These are phyloP conservation scores for Sorex araneus DNA, from an alignment of 2,113 vertebrate species.

Conservation along the genomic window DNA sequence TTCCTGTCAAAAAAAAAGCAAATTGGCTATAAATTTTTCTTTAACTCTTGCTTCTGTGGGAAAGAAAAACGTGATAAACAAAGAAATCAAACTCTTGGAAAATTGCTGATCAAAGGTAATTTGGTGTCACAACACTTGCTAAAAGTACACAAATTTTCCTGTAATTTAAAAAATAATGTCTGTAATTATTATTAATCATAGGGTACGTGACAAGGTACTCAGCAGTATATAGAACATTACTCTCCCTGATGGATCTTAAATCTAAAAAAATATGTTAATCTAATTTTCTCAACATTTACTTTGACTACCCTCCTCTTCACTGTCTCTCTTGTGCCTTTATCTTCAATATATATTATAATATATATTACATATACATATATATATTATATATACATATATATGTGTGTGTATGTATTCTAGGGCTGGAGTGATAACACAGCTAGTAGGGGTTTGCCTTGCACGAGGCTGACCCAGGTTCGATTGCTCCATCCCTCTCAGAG, in stretches of 20 bases:
- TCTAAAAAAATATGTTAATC: conserved; percentile 19
- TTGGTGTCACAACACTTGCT: conserved; percentile 12
- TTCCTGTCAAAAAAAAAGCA: not conserved
- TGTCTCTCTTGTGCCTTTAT: not conserved
- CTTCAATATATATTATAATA: not conserved
- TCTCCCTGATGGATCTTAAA: not conserved
- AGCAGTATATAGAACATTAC: conserved; percentile 24
- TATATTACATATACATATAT: not conserved
- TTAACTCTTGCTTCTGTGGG: not conserved
- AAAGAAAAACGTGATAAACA: not conserved
- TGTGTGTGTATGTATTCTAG: no score
- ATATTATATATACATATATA: no score
- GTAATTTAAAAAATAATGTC: conserved; percentile 47
- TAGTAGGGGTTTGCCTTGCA: no score
- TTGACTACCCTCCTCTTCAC: not conserved
- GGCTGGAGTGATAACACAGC: no score
- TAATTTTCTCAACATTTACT: conserved; percentile 26
- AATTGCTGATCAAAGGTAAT: conserved; percentile 35
- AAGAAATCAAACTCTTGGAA: conserved; percentile 34
- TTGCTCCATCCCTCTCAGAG: no score
- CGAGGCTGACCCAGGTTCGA: no score
- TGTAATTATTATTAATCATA: conserved; percentile 70
- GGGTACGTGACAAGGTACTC: conserved; percentile 29
- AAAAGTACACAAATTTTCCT: conserved; percentile 52
- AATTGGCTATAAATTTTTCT: not conserved